Conservation (phyloP, 2,888 invertebrate genomes). For the Chelonus formosanus region DNA sequence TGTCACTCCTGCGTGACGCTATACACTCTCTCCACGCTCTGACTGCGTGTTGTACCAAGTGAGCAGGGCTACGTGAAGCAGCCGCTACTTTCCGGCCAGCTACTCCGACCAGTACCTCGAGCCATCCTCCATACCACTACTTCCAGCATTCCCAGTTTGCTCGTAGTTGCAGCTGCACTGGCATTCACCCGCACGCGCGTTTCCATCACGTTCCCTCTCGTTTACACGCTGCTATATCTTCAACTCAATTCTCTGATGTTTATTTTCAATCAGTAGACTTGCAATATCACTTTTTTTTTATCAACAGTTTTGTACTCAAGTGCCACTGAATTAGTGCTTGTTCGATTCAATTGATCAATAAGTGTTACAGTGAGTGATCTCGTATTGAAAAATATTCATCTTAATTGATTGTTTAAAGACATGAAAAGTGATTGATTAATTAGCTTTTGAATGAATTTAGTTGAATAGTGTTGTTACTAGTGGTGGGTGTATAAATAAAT, state of each 20-base stretch:
- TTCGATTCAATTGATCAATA: too few species aligned
- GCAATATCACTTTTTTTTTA: too few species aligned
- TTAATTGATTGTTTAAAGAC: neutral
- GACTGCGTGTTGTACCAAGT: constrained; percentile 42
- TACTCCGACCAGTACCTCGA: constrained; percentile 48
- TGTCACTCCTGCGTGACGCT: constrained; percentile 22
- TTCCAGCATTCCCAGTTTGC: constrained; percentile 59
- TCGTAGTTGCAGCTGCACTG: constrained; percentile 61
- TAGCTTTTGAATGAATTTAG: neutral
- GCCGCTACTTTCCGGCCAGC: constrained; percentile 54
- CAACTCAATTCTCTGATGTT: constrained; percentile 7
- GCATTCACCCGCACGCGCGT: constrained; percentile 38
- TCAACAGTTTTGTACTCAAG: neutral
- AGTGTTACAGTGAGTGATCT: too few species aligned
- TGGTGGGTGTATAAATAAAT: neutral
- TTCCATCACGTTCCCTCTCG: constrained; percentile 16
- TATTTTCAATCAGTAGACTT: neutral
- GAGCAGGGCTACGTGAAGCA: constrained; percentile 44
- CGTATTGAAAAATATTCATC: too few species aligned
- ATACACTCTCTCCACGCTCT: constrained; percentile 37
- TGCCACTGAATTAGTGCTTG: neutral
- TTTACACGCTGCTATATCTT: constrained; percentile 7
- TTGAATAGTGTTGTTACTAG: neutral
- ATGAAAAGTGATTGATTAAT: neutral
- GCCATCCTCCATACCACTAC: constrained; percentile 56